A percentile compares a stretch with the other conserved stretches of the same genome.
Evolutionary conservation across 2,888 invertebrate species (phyloP).

Genomic region (Aphodius sticticus): DNA sequence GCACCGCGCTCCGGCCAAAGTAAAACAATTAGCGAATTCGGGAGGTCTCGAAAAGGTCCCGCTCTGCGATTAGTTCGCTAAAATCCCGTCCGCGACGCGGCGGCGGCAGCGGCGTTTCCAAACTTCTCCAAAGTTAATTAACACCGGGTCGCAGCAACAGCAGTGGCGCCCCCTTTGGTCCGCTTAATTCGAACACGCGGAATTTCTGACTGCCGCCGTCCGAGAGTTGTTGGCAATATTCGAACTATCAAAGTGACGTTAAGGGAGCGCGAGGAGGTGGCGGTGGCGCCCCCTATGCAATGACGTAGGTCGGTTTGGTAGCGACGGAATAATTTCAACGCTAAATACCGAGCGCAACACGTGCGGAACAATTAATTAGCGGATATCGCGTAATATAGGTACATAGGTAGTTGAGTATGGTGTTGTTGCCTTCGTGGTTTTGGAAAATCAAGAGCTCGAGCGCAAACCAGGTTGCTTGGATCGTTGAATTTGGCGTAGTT

Average conservation of each 20-base stretch:
- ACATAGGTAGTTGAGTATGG: no score
- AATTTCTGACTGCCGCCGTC: background rate
- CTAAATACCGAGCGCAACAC: background rate
- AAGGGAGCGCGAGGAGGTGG: background rate
- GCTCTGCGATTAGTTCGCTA: background rate
- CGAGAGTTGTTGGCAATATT: background rate
- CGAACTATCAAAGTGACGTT: background rate
- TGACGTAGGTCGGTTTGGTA: background rate
- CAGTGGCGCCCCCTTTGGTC: background rate
- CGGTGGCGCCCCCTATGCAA: background rate
- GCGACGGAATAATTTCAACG: background rate
- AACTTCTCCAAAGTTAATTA: slow-evolving; percentile 35
- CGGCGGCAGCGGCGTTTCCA: background rate
- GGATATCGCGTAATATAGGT: background rate
- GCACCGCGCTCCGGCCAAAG: background rate
- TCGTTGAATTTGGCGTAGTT: no score
- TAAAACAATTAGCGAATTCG: background rate
- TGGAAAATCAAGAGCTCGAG: no score
- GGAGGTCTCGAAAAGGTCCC: background rate
- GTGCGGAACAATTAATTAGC: background rate
- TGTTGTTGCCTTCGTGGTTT: no score
- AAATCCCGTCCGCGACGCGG: background rate
- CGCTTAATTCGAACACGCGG: background rate
- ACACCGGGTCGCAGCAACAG: slow-evolving; percentile 20
- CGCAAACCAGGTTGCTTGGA: no score